A percentile compares a stretch with the other conserved stretches of the same genome.
phyloP scores from a whole-genome alignment of 2,113 vertebrate species.

The Carettochelys insculpta region DNA sequence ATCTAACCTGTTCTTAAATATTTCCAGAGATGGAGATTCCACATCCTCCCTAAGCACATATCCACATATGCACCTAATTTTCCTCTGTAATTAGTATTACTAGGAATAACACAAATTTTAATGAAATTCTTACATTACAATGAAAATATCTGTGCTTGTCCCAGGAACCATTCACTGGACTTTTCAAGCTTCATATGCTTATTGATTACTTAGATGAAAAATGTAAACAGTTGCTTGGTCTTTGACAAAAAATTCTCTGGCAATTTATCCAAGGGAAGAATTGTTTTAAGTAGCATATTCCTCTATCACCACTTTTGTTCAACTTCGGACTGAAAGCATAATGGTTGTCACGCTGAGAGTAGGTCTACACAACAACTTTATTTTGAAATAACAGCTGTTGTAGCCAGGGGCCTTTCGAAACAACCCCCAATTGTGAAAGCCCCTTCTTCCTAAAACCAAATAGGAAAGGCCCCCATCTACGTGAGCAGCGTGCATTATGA shows the following conservation, averaged over 20 bases:
- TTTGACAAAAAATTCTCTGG: constrained; percentile 16
- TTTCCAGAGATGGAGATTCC: no score
- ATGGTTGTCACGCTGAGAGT: neutral
- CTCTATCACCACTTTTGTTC: neutral
- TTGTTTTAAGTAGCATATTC: neutral
- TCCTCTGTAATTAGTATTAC: constrained; percentile 13
- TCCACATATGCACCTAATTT: constrained; percentile 48
- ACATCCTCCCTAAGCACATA: no score
- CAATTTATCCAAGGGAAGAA: neutral
- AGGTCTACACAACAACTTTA: no score
- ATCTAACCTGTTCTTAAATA: no score
- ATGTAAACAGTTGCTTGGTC: constrained; percentile 16
- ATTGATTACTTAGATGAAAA: constrained; percentile 52
- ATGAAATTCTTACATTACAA: neutral
- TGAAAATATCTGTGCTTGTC: neutral
- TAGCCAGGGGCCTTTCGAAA: no score
- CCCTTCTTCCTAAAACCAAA: no score
- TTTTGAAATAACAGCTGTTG: no score
- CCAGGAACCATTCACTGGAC: neutral
- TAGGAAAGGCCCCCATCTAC: no score
- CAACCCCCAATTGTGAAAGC: no score
- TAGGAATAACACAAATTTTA: constrained; percentile 10
- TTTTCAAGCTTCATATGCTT: constrained; percentile 53
- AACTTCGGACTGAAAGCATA: neutral
- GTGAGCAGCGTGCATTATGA: no score